Evolutionary conservation across 1,140 invertebrate species (phyloP), one percentile per base, ranked within the genome.

Genomic region (Berghia stephanieae): DNA sequence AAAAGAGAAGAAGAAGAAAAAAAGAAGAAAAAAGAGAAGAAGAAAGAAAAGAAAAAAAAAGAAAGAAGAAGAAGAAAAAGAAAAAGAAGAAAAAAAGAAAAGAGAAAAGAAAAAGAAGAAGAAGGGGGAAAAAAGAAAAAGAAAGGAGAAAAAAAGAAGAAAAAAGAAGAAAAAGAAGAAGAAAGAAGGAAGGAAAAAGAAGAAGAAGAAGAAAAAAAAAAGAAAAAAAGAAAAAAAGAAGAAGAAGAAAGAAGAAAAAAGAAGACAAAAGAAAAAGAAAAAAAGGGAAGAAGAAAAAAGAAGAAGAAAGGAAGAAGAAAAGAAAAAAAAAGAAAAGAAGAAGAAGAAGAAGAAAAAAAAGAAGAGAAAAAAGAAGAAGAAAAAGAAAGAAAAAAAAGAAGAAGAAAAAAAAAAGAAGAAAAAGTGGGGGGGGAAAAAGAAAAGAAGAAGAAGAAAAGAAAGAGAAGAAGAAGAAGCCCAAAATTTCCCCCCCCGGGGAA

Each of bases 231-330:
- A 69, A 24, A 69, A 24, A 43, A 40, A 69, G 34, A 69, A 21
- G 27, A n/a, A 36, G 44, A 27, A 24, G 31, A 10, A 31, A 18
- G 38, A 52, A 36, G 70, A 27, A 27, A 36, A 31, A 52, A 36
- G 24, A 43, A 24, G 21, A 52, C 21, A n/a, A 43, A 44, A 24
- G 24, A 6, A 6, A 71, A 36, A 73, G 27, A 36, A 49, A 57
- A 55, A 75, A 1, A 75, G 8, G 43, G 72, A 52, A 38, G 42
- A 18, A 75, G 46, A 49, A 49, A 55, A 24, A 36, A n/a, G 55
- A 34, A 40, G 52, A 36, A 6, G 55, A n/a, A 13, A 27, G 31
- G 21, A 75, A 36, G 36, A 2, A n/a, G 66, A 27, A 34, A n/a
- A 8, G 8, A 40, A 31, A 40, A 34, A 36, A 34, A 18, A 27